These are phyloP conservation scores for rat (Rattus norvegicus) DNA, from an alignment of 2,113 vertebrate genomes.

Conservation along the genomic window GRCr8 NC_086022.1:56640501-56641000, in stretches of 20 bases:
- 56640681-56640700: background rate
- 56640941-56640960: constrained; percentile 51
- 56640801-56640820: background rate
- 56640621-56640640: background rate
- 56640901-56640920: constrained; percentile 21
- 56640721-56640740: background rate
- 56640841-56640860: constrained; percentile 39
- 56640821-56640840: background rate
- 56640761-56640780: background rate
- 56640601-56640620: background rate
- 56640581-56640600: background rate
- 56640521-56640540: background rate
- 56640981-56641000: constrained; percentile 21
- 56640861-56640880: constrained; percentile 29
- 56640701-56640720: background rate
- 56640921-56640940: constrained; percentile 42
- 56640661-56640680: background rate
- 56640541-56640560: background rate
- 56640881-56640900: constrained; percentile 41
- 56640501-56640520: background rate
- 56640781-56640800: background rate
- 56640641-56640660: background rate
- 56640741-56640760: background rate
- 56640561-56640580: background rate
- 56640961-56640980: background rate